Base-by-base conservation (phyloP, 2,888 invertebrate species). In the Microplitis deprimator region DNA sequence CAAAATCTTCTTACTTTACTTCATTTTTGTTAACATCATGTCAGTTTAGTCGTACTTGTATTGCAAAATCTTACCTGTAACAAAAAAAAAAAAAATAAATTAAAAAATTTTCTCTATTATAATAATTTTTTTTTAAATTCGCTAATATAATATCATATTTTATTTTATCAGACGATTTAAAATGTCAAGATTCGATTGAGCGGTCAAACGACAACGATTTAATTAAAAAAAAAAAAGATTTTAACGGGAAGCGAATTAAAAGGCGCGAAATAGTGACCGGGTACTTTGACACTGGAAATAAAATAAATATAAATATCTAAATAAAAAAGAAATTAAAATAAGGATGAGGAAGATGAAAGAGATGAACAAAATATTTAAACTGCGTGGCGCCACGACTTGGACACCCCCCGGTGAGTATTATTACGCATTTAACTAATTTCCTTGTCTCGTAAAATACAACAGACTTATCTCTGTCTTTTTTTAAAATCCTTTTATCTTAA, bases 401-500 rank as follows among this genome's bases (percentile, higher is more conserved):
- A 77, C 76, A 80, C 82, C 84, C 80, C 83, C 84, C 83, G 84
- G 82, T 67, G 85, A 79, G 86, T 83, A 82, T 87, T 87, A 88
- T 87, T 87, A 87, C 85, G 84, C 84, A 87, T 87, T 88, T 84
- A 88, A 86, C 87, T 86, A 88, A 88, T 88, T 87, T 87, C 85
- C 85, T 82, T 87, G 87, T 86, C 87, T 87, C 87, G 83, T 87
- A 87, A 88, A 87, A 82, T 83, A 84, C 79, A 79, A 77, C 81
- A 84, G 84, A 84, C 85, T 83, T 39, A 39, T 73, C 41, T 41
- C n/a, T 41, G 40, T 70, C 64, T 65, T 29, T 70, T 64, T 76
- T 62, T 65, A 41, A 17, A 61, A 41, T 64, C 64, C 70, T 50
- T 50, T 50, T 50, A 50, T 72, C 59, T 50, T 61, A 50, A 50